Conservation (phyloP, 2,888 invertebrate species). For the Linnaemya tessellans region DNA sequence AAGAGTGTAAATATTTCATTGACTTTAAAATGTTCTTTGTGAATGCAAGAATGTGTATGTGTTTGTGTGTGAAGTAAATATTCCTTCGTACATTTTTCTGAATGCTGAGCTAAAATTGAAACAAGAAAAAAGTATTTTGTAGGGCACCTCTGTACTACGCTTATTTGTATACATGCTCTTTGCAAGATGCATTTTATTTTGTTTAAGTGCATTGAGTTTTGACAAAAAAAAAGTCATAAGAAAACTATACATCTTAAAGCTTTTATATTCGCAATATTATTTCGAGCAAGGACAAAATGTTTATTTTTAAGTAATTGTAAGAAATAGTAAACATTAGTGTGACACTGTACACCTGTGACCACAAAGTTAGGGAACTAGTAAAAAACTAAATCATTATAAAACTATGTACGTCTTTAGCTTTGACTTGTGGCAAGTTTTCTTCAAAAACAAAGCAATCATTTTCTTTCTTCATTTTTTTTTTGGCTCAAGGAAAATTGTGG, state of each 20-base stretch:
- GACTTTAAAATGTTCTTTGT: conserved; percentile 57
- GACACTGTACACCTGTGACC: background rate
- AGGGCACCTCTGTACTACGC: conserved; percentile 41
- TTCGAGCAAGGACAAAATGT: conserved; percentile 47
- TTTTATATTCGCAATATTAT: conserved; percentile 37
- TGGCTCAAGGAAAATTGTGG: background rate
- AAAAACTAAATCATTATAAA: background rate
- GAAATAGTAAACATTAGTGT: conserved; percentile 11
- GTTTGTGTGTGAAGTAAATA: conserved; percentile 30
- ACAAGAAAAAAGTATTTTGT: conserved; percentile 32
- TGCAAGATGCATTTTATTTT: conserved; percentile 29
- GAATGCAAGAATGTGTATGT: background rate
- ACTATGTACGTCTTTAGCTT: background rate
- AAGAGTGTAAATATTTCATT: conserved; percentile 61
- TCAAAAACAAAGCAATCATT: no score
- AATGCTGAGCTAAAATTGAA: conserved; percentile 47
- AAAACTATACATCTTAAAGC: conserved; percentile 22
- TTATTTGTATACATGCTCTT: conserved; percentile 3
- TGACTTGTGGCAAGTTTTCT: background rate
- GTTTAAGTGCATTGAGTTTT: conserved; percentile 34
- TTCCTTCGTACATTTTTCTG: conserved; percentile 44
- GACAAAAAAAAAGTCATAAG: conserved; percentile 6
- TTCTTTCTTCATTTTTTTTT: no score
- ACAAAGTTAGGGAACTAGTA: background rate
- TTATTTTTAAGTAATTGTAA: conserved; percentile 53